phyloP scores from a whole-genome alignment of 2,797 vertebrate species.

The Heteromormyrus szaboi region DNA sequence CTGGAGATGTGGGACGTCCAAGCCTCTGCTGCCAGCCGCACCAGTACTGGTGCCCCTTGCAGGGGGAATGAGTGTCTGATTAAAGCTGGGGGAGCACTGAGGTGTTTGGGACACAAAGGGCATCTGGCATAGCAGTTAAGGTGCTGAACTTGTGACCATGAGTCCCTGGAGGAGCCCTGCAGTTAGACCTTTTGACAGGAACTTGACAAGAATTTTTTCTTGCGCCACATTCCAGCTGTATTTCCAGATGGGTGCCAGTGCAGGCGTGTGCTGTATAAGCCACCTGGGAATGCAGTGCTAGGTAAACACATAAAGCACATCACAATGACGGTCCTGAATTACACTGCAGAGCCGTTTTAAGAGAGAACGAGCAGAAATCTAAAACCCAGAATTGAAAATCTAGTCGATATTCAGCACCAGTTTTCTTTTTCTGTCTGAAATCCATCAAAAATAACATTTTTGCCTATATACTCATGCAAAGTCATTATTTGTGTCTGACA shows the following conservation, averaged over 20 bases:
- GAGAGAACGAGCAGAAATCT: background rate
- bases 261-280: background rate
- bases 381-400: background rate
- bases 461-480: background rate
- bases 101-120: background rate
- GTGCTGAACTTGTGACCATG: background rate
- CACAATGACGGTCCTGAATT: background rate
- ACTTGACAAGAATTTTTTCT: background rate
- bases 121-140: background rate
- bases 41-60: background rate
- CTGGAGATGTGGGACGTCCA: background rate
- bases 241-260: background rate
- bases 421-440: background rate
- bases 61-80: background rate
- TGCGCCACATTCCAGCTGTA: background rate
- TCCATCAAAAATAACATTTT: background rate
- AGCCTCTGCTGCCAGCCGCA: background rate
- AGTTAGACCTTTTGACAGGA: background rate
- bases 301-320: background rate
- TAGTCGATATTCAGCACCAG: background rate
- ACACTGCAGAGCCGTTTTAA: background rate
- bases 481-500: background rate
- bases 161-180: background rate
- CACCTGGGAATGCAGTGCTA: background rate
- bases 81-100: background rate